Conservation (phyloP, 2,797 vertebrate genomes). For the Apodemus agrarius region DNA sequence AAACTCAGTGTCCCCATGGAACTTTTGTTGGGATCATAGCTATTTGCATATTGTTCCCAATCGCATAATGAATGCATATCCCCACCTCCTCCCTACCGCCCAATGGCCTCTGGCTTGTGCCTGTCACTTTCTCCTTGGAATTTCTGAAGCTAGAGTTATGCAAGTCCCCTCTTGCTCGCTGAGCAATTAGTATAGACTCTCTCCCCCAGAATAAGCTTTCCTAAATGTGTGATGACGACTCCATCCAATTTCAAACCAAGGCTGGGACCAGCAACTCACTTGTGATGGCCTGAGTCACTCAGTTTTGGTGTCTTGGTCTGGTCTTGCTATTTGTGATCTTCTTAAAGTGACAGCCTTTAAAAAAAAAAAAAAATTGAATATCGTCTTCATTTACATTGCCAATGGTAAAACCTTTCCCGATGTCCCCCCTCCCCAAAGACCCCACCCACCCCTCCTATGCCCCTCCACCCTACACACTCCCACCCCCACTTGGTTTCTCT, state of each 20-base stretch:
- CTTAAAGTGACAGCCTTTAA: not conserved
- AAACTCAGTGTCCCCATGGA: not conserved
- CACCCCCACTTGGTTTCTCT: too few relatives aligned
- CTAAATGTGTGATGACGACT: not conserved
- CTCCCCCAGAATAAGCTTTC: not conserved
- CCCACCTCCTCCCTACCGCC: not conserved
- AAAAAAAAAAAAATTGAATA: too few relatives aligned
- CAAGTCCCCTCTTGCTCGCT: not conserved
- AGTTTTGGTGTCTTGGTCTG: not conserved
- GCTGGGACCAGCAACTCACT: not conserved
- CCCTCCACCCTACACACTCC: too few relatives aligned
- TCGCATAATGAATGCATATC: not conserved
- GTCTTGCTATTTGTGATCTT: not conserved
- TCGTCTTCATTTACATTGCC: too few relatives aligned
- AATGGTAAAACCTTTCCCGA: too few relatives aligned
- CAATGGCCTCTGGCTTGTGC: not conserved
- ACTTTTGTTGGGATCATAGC: not conserved
- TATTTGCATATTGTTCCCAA: not conserved
- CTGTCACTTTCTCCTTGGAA: slow-evolving; percentile 13
- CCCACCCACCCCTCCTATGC: too few relatives aligned
- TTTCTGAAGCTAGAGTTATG: not conserved
- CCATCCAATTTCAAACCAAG: not conserved
- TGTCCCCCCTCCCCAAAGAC: too few relatives aligned
- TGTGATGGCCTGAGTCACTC: not conserved
- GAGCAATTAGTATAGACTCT: not conserved